Evolutionary conservation across 1,140 invertebrate genomes (phyloP).

Genomic region (Conopomorpha cramerella): DNA sequence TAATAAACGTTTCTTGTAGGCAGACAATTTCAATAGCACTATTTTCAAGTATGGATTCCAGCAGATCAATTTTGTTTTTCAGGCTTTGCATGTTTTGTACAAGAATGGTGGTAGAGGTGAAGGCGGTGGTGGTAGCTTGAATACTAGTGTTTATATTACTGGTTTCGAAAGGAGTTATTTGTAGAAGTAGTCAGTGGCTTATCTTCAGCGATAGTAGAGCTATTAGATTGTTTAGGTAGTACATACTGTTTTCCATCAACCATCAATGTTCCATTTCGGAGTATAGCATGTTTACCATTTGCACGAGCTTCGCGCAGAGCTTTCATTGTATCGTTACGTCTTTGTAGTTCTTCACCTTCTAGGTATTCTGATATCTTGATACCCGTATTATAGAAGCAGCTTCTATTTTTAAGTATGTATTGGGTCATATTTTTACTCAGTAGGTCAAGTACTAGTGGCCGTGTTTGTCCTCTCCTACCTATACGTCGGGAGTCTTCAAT

Average conservation of each 20-base stretch:
- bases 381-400: background rate
- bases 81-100: conserved; percentile 3
- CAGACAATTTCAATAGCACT: background rate
- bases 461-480: no score
- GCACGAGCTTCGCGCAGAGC: background rate
- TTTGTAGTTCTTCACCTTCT: background rate
- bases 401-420: no score
- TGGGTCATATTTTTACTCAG: conserved; percentile 2
- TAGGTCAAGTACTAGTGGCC: conserved; percentile 1
- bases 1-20: conserved; percentile 1
- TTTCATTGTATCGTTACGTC: background rate
- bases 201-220: no score
- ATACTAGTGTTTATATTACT: no score
- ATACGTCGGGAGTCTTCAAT: no score
- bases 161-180: conserved; percentile 1
- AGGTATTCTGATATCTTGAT: background rate
- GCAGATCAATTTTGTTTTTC: background rate
- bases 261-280: conserved; percentile 1
- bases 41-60: background rate
- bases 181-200: no score
- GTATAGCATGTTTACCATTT: background rate
- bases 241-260: conserved; percentile 1
- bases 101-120: no score
- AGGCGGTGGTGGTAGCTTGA: no score
- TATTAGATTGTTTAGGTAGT: background rate